Conservation (phyloP, 2,888 invertebrate genomes). For the Epinotia bilunana region DNA sequence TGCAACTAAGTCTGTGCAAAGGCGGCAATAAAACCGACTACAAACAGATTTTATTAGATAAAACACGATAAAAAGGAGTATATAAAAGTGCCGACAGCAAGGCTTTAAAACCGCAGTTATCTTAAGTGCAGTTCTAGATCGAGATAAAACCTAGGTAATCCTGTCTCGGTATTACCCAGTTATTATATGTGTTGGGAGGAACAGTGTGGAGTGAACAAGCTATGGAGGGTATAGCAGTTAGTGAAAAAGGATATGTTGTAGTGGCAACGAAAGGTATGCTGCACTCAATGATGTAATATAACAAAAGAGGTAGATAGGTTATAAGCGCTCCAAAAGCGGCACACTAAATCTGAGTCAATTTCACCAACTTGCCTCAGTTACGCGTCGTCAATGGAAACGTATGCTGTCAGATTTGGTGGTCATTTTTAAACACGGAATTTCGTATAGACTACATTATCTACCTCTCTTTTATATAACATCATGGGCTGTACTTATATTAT, state of each 20-base stretch:
- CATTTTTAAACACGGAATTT: too few relatives aligned
- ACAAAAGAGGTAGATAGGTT: too few relatives aligned
- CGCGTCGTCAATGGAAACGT: too few relatives aligned
- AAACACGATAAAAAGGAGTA: constrained; percentile 27
- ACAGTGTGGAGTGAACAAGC: constrained; percentile 43
- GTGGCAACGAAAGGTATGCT: constrained; percentile 31
- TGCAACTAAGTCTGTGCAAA: neutral
- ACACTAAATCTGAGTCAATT: too few relatives aligned
- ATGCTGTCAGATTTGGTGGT: too few relatives aligned
- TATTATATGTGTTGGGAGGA: constrained; percentile 45
- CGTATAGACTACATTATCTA: too few relatives aligned
- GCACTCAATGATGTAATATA: neutral
- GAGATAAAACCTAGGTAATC: constrained; percentile 33
- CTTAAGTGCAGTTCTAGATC: constrained; percentile 42
- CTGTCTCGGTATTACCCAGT: constrained; percentile 46
- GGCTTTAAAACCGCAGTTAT: constrained; percentile 30
- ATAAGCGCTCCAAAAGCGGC: too few relatives aligned
- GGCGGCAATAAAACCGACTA: constrained; percentile 30
- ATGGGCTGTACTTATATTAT: neutral
- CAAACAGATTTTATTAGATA: constrained; percentile 26
- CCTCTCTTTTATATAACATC: too few relatives aligned
- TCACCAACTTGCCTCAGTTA: too few relatives aligned
- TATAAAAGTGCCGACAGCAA: constrained; percentile 35
- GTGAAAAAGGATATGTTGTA: constrained; percentile 18
- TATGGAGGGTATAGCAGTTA: constrained; percentile 17